phyloP scores from a whole-genome alignment of 1,140 invertebrate genomes.

The Caligus rogercresseyi region DNA sequence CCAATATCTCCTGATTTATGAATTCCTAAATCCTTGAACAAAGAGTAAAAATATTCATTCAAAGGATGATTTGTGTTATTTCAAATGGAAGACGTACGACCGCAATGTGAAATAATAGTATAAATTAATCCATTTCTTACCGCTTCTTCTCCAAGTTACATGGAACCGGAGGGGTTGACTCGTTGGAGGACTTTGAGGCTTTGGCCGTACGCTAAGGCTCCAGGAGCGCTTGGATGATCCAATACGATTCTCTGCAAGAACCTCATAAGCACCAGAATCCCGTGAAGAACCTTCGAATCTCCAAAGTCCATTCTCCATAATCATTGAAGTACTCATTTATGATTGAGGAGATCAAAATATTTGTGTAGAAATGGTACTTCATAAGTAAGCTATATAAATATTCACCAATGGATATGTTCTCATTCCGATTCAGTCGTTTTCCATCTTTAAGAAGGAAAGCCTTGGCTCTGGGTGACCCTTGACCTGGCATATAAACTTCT shows the following conservation, averaged over 20 bases:
- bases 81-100: too few species aligned
- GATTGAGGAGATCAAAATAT: too few species aligned
- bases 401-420: slow-evolving; percentile 22
- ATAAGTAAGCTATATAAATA: not conserved
- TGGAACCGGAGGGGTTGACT: not conserved
- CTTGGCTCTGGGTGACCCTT: slow-evolving; percentile 25
- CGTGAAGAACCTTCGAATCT: not conserved
- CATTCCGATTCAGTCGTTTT: slow-evolving; percentile 20
- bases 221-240: not conserved
- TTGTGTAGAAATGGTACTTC: too few species aligned
- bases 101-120: not conserved
- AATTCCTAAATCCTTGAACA: too few species aligned
- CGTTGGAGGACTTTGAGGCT: not conserved
- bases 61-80: too few species aligned
- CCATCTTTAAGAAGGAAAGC: slow-evolving; percentile 22
- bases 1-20: too few species aligned
- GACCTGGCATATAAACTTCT: slow-evolving; percentile 23
- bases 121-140: not conserved
- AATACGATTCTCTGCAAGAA: not conserved
- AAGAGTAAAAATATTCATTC: too few species aligned
- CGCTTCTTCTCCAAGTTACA: not conserved
- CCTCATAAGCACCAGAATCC: not conserved
- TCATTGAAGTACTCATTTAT: not conserved
- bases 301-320: not conserved
- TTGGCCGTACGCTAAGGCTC: not conserved